These are phyloP conservation scores for Galbula dea DNA, from an alignment of 2,113 vertebrate genomes.

Conservation along the genomic window DNA sequence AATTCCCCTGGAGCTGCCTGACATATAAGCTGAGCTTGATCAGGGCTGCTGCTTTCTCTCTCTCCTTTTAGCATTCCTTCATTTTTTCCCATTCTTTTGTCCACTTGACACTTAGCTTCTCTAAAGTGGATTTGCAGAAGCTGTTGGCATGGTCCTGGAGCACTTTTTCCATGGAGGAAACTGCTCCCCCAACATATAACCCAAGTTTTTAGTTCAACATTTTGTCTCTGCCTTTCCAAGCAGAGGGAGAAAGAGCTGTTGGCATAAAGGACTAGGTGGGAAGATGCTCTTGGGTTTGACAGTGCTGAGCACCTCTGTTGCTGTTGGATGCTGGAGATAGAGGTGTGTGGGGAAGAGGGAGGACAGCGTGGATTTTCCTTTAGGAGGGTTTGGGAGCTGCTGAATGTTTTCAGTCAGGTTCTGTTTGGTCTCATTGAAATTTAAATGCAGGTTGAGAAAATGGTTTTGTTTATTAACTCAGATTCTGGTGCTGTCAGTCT, in stretches of 20 bases:
- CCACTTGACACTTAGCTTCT: conserved; percentile 60
- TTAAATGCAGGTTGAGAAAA: conserved; percentile 21
- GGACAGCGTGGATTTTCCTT: not conserved
- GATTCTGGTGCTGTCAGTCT: conserved; percentile 47
- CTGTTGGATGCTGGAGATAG: not conserved
- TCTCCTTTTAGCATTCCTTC: conserved; percentile 59
- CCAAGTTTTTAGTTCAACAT: conserved; percentile 44
- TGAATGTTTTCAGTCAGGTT: not conserved
- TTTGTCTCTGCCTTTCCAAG: not conserved
- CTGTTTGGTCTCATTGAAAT: not conserved
- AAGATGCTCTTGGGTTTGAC: conserved; percentile 10
- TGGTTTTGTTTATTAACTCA: conserved; percentile 59
- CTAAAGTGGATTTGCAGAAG: conserved; percentile 50
- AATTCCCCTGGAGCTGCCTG: conserved; percentile 47
- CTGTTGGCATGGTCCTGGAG: not conserved
- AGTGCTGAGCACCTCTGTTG: not conserved
- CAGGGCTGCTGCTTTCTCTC: not conserved
- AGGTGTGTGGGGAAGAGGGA: not conserved
- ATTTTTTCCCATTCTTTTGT: conserved; percentile 66
- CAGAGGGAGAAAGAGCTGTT: conserved; percentile 46
- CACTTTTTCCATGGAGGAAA: not conserved
- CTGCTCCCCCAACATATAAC: not conserved
- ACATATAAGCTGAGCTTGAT: not conserved
- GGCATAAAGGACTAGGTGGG: not conserved
- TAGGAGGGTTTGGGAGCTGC: not conserved